phyloP scores from a whole-genome alignment of 2,797 vertebrate species.

The Melanotaenia nigrans region DNA sequence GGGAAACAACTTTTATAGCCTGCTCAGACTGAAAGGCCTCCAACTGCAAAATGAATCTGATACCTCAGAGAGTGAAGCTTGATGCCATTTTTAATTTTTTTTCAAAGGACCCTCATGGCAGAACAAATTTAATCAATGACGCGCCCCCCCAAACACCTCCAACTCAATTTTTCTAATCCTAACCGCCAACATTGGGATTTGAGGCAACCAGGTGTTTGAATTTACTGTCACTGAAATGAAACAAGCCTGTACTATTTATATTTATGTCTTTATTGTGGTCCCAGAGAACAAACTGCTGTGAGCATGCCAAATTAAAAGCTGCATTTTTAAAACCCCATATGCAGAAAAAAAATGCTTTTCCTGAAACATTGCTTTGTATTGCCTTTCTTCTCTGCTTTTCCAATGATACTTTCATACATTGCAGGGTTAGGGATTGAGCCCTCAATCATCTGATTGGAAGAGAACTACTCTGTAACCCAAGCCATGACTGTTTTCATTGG shows the following conservation, averaged over 20 bases:
- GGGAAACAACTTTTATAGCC: conserved; percentile 40
- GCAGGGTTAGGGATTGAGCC: background rate
- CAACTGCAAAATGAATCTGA: conserved; percentile 36
- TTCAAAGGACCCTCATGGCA: conserved; percentile 3
- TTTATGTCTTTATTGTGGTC: background rate
- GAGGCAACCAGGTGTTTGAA: conserved; percentile 14
- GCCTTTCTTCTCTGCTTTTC: background rate
- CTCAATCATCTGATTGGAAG: background rate
- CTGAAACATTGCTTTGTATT: background rate
- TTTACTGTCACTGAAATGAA: background rate
- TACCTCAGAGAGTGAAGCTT: conserved; percentile 1
- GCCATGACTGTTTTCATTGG: background rate
- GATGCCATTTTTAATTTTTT: conserved; percentile 7
- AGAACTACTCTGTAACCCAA: background rate
- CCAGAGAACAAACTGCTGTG: background rate
- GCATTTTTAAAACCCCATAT: background rate
- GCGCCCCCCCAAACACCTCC: too few relatives aligned
- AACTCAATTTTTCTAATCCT: background rate
- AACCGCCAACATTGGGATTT: conserved; percentile 7
- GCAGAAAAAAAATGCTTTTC: background rate
- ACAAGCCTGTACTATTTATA: background rate
- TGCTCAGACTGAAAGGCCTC: conserved; percentile 21
- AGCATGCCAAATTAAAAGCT: background rate
- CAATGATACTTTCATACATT: background rate
- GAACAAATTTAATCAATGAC: conserved; percentile 19